phyloP scores from a whole-genome alignment of 2,797 vertebrate species.

The Lateolabrax maculatus region DNA sequence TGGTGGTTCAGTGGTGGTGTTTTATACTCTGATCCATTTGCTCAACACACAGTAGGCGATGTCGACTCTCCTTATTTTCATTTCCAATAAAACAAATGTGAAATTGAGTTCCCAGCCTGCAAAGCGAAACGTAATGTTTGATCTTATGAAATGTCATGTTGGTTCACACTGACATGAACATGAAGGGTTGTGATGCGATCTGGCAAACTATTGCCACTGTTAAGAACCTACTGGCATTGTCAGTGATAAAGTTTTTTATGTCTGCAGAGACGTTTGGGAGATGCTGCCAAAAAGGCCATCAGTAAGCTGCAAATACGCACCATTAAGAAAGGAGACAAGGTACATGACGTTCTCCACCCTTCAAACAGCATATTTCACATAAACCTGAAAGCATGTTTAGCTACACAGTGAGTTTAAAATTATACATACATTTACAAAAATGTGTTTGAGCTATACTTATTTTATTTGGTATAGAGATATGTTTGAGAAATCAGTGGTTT shows the following conservation, averaged over 20 bases:
- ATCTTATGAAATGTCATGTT: neutral
- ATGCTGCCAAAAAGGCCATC: constrained; percentile 99
- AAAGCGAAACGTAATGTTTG: neutral
- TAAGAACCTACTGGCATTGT: neutral
- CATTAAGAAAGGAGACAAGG: constrained; percentile 98
- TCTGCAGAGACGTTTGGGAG: constrained; percentile 94
- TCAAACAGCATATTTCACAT: constrained; percentile 1
- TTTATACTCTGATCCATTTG: constrained; percentile 1
- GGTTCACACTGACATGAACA: neutral
- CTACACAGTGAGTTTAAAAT: neutral
- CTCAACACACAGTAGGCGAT: neutral
- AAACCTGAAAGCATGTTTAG: neutral
- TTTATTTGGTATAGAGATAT: neutral
- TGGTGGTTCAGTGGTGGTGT: neutral
- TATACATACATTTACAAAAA: neutral
- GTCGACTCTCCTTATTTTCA: neutral
- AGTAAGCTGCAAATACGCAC: constrained; percentile 97
- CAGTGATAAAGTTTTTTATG: constrained; percentile 33
- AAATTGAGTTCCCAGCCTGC: neutral
- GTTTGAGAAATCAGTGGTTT: neutral
- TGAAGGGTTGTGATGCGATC: neutral
- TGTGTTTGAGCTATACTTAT: neutral
- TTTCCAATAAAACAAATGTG: neutral
- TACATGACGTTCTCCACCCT: constrained; percentile 64
- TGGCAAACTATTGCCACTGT: too few species aligned